A percentile compares a stretch with the other conserved stretches of the same genome.
phyloP scores from a whole-genome alignment of 92 coral and sea anemone genomes.

The Isaurus tuberculatus region DNA sequence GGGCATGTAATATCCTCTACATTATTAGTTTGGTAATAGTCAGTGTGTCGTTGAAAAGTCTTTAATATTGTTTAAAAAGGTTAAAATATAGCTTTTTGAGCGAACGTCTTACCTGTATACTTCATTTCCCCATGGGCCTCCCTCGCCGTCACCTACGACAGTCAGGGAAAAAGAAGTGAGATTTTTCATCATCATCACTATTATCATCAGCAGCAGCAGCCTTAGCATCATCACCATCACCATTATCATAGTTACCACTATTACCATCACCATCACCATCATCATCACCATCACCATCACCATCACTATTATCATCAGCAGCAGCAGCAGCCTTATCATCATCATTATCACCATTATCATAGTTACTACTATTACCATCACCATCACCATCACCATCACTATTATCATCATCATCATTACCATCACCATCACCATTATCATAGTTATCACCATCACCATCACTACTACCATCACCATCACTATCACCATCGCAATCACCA shows the following conservation, averaged over 20 bases:
- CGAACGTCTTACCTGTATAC: constrained; percentile 81
- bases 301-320: neutral
- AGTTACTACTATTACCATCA: neutral
- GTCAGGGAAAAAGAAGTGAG: neutral
- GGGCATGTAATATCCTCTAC: too few species aligned
- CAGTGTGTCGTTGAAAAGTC: too few species aligned
- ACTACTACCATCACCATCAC: neutral
- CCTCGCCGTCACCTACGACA: constrained; percentile 90
- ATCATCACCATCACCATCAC: neutral
- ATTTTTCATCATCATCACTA: neutral
- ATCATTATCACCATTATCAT: neutral
- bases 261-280: neutral
- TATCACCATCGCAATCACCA: neutral
- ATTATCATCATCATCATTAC: neutral
- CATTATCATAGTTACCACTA: neutral
- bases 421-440: neutral
- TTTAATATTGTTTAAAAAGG: too few species aligned
- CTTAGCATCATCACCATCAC: neutral
- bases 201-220: neutral
- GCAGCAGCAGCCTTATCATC: neutral
- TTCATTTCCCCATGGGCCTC: constrained; percentile 98
- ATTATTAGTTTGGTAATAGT: too few species aligned
- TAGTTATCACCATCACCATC: neutral
- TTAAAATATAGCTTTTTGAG: neutral
- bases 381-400: neutral